Percentiles rank a stretch among this genome's conserved stretches.
phyloP scores from a whole-genome alignment of 2,888 invertebrate species.

The Mechanitis mazaeus region DNA sequence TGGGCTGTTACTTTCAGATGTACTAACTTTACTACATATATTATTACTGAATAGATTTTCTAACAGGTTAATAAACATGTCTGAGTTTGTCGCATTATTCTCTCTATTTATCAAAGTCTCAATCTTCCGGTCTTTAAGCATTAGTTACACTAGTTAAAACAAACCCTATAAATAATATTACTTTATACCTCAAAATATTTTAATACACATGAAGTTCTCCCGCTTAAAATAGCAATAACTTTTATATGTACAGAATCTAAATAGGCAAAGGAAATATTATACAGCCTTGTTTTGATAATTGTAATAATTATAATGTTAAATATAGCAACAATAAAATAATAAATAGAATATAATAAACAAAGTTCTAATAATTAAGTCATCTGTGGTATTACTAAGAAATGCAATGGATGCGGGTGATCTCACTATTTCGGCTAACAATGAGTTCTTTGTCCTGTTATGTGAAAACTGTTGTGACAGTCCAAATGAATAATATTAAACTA shows the following conservation, averaged over 20 bases:
- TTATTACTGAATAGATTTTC: neutral
- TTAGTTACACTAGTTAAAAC: too few species aligned
- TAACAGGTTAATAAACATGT: neutral
- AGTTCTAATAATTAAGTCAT: slow-evolving; percentile 39
- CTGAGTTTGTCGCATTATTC: neutral
- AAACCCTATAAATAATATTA: too few species aligned
- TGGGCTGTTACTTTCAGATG: neutral
- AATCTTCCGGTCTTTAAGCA: too few species aligned
- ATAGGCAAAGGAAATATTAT: neutral
- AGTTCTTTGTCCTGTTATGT: slow-evolving; percentile 12
- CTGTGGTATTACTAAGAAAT: slow-evolving; percentile 44
- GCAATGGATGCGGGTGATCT: slow-evolving; percentile 55
- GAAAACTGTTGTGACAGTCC: slow-evolving; percentile 5
- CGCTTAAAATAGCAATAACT: too few species aligned
- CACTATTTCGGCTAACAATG: slow-evolving; percentile 40
- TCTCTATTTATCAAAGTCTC: neutral
- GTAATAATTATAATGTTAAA: neutral
- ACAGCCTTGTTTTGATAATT: neutral
- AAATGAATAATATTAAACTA: slow-evolving; percentile 2
- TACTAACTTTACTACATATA: neutral
- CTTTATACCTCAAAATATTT: too few species aligned
- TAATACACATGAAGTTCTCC: too few species aligned
- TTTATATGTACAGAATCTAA: too few species aligned
- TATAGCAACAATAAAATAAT: neutral
- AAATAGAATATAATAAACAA: neutral